A percentile compares a stretch with the other conserved stretches of the same genome.
phyloP scores from a whole-genome alignment of 64 coral and sea anemone species.

The Montipora foliosa region DNA sequence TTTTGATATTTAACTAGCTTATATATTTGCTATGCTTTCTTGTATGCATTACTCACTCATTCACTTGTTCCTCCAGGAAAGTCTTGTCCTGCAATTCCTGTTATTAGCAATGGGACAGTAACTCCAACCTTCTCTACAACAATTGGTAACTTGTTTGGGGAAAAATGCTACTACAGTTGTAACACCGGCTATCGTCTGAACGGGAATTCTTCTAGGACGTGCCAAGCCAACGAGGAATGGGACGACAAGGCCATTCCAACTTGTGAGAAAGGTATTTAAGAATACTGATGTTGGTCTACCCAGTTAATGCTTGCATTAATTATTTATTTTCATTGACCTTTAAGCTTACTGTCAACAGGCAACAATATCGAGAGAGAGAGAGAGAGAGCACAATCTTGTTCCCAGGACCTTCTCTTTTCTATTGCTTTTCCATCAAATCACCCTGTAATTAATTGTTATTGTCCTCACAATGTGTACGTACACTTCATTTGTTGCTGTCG shows the following conservation, averaged over 20 bases:
- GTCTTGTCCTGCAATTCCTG: constrained; percentile 33
- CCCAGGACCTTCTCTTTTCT: no score
- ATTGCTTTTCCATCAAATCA: no score
- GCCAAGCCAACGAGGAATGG: constrained; percentile 43
- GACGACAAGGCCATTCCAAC: not conserved
- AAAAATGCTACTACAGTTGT: constrained; percentile 47
- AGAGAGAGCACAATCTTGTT: no score
- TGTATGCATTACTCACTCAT: not conserved
- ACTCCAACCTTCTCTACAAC: constrained; percentile 26
- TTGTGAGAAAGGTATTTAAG: constrained; percentile 44
- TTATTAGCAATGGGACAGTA: constrained; percentile 23
- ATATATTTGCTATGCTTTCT: not conserved
- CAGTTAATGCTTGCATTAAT: no score
- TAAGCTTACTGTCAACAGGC: no score
- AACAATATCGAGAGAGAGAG: no score
- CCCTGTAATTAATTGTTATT: no score
- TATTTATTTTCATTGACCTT: no score
- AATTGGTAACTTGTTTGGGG: constrained; percentile 40
- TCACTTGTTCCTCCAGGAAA: not conserved
- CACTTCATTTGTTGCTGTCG: no score
- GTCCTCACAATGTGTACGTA: no score
- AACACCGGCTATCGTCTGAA: constrained; percentile 24
- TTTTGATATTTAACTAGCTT: no score
- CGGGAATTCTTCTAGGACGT: not conserved
- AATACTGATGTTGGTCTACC: not conserved